phyloP scores from a whole-genome alignment of 2,888 invertebrate species.

The Diaphora mendica region DNA sequence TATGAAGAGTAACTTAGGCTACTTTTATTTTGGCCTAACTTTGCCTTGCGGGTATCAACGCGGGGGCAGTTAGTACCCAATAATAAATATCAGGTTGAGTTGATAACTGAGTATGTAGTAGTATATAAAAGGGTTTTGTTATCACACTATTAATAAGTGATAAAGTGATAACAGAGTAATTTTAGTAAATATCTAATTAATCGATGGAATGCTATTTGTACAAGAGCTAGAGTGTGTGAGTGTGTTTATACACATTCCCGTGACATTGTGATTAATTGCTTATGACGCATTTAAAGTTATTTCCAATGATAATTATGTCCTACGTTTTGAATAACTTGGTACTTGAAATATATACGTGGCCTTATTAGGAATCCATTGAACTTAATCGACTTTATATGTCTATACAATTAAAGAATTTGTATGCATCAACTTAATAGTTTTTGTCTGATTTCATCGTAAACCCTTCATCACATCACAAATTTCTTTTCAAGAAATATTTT shows the following conservation, averaged over 20 bases:
- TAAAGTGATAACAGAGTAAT: conserved; percentile 44
- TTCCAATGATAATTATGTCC: conserved; percentile 24
- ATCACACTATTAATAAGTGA: conserved; percentile 53
- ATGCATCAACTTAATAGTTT: background rate
- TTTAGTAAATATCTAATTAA: conserved; percentile 51
- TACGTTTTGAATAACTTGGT: conserved; percentile 30
- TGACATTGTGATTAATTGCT: conserved; percentile 49
- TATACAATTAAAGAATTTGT: background rate
- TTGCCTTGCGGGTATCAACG: too few species aligned
- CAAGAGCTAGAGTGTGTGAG: conserved; percentile 29
- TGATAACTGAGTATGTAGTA: conserved; percentile 29
- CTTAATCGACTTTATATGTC: background rate
- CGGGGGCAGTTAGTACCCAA: background rate
- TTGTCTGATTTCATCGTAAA: background rate
- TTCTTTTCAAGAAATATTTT: background rate
- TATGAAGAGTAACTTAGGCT: too few species aligned
- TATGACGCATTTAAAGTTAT: conserved; percentile 38
- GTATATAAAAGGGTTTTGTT: conserved; percentile 45
- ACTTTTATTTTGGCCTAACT: too few species aligned
- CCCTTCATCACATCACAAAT: background rate
- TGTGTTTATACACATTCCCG: conserved; percentile 41
- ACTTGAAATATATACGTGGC: background rate
- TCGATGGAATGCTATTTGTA: conserved; percentile 47
- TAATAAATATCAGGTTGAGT: conserved; percentile 29
- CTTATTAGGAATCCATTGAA: conserved; percentile 22